Base-by-base conservation (phyloP, 64 coral and sea anemone species). In the Dendrophyllia cribrosa region DNA sequence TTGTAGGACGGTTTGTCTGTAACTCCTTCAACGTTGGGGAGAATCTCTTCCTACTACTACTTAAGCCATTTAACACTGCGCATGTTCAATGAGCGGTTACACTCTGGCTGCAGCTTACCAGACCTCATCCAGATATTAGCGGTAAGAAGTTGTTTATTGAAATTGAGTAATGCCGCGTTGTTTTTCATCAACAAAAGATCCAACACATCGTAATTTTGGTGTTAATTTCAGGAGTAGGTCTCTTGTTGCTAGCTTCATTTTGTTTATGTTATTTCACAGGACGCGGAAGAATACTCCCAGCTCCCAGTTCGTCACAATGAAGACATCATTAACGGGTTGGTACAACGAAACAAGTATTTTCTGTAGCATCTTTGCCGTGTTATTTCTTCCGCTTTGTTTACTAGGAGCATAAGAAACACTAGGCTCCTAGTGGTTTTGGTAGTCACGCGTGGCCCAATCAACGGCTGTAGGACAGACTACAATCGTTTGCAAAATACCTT, bases 261-360 rank as follows among this genome's bases (percentile, higher is more conserved):
- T 45, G 1, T 59, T 47, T 21, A 2, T 75, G 50, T 75, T 43
- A 0, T 75, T 55, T 34, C 65, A 61, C 60, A 98, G 96, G 90
- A 90, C 59, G 88, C 93, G 5, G 75, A 95, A 44, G 97, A 98
- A 66, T 98, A 98, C 60, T 48, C 87, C 2, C 89, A 98, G 22
- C 88, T 98, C 0, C 97, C 97, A 51, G 97, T 98, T 46, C 83
- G 97, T 86, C 97, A 98, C 59, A 98, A 98, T 58, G 97, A 98
- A 85, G 97, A 98, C 58, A 51, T 88, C 64, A 90, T 98, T 60
- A 98, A 98, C 83, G 90, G 78, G 97, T 98, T 44, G 56, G 58
- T 84, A 16, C 46, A 14, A 25, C 34, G 19, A 4, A 13, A 50
- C 53, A 58, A 2, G 49, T 15, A 48, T 49, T 16, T 70, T 17